A percentile compares a stretch with the other conserved stretches of the same genome.
Evolutionary conservation across 2,113 vertebrate species (phyloP).

Genomic region (Rhizomys pruinosus): DNA sequence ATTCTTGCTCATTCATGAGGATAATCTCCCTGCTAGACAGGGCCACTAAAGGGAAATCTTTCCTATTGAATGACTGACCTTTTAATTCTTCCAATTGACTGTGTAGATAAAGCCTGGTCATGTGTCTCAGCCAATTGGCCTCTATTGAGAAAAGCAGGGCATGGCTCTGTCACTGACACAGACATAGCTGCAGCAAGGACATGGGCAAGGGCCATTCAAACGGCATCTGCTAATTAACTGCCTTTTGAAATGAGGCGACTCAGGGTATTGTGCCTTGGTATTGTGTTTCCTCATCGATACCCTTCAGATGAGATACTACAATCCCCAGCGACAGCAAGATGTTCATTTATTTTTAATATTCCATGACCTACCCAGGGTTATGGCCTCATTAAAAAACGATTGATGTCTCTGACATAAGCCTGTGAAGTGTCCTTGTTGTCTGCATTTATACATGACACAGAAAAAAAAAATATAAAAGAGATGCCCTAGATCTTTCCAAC

Average conservation of each 20-base stretch:
- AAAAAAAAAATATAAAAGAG: slow-evolving; percentile 41
- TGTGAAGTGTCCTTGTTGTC: slow-evolving; percentile 75
- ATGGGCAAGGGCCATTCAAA: not conserved
- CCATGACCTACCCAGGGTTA: slow-evolving; percentile 76
- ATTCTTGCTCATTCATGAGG: slow-evolving; percentile 71
- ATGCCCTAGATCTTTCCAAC: slow-evolving; percentile 76
- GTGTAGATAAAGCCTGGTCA: slow-evolving; percentile 69
- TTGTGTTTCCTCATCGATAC: slow-evolving; percentile 77
- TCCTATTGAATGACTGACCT: slow-evolving; percentile 72
- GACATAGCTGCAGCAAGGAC: slow-evolving; percentile 40
- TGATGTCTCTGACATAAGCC: slow-evolving; percentile 70
- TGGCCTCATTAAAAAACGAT: slow-evolving; percentile 80
- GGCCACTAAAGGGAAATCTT: slow-evolving; percentile 71
- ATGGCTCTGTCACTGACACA: slow-evolving; percentile 23
- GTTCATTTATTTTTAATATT: slow-evolving; percentile 83
- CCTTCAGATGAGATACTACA: slow-evolving; percentile 60
- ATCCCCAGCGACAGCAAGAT: slow-evolving; percentile 74
- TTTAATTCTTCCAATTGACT: slow-evolving; percentile 76
- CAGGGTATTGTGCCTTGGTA: slow-evolving; percentile 57
- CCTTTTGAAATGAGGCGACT: slow-evolving; percentile 64
- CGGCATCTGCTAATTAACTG: slow-evolving; percentile 69
- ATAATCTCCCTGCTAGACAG: slow-evolving; percentile 69
- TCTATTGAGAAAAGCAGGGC: slow-evolving; percentile 41
- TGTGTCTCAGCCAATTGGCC: slow-evolving; percentile 60
- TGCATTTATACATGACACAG: slow-evolving; percentile 72